Evolutionary conservation across 2,113 vertebrate species (phyloP), one percentile per base, ranked within the genome.

Genomic region (Pogonocichla stellata): DNA sequence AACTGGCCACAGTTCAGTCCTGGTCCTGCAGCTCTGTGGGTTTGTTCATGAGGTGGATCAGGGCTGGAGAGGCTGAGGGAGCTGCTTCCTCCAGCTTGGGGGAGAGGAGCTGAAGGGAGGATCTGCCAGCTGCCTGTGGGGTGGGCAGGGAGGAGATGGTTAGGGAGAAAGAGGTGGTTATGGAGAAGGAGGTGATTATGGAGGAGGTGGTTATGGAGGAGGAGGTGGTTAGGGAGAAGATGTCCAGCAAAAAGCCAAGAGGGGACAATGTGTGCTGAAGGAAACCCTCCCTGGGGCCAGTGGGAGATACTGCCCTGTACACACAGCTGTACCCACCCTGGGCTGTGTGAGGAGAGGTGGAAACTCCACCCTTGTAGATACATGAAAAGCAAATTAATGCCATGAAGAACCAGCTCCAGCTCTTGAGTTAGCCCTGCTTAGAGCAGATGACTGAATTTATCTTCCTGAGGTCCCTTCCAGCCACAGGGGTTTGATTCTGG

Each of bases 41-140:
- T 50, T 61, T 58, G 69, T 8, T n/a, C 1, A 0, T 2, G 43
- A 42, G 36, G 23, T 12, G 43, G 14, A 16, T 34, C 38, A 13
- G 81, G 73, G 53, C 57, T 78, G 69, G 61, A n/a, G 81, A 57
- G 60, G 51, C 60, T 60, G 56, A 75, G 66, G 70, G 53, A 84
- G 56, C 70, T 57, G 31, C 25, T 51, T 23, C 8, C 22, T 78
- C 26, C 57, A 36, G 36, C 36, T 5, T 3, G 2, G 64, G 57
- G 54, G 34, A 57, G 66, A 61, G 54, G 69, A 77, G 58, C 56
- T 3, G 3, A 19, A 57, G 64, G 25, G 36, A 73, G 42, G 23
- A 11, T 36, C 48, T 43, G 50, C 2, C 58, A 82, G 81, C 18
- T 62, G 31, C 4, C 53, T 57, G 60, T 6, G 3, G 72, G 40